phyloP scores from a whole-genome alignment of 1,140 invertebrate species.

The Euwallacea fornicatus region DNA sequence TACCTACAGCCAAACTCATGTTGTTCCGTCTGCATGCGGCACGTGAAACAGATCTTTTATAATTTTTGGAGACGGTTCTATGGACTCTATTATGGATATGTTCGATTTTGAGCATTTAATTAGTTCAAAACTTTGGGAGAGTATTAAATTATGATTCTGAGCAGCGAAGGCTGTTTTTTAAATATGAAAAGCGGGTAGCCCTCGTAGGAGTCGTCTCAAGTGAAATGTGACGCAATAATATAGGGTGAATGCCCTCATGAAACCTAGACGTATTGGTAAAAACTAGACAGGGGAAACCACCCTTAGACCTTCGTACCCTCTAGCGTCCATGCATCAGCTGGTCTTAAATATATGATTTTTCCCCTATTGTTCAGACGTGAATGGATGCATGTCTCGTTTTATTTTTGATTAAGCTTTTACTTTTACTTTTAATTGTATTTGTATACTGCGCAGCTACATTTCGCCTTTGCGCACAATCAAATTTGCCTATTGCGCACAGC shows the following conservation, averaged over 20 bases:
- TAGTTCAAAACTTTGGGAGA: no score
- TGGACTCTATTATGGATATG: no score
- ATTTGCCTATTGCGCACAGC: no score
- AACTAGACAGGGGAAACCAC: conserved; percentile 4
- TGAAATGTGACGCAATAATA: neutral
- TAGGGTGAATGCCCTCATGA: neutral
- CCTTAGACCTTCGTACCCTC: neutral
- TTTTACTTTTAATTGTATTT: no score
- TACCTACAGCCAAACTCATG: no score
- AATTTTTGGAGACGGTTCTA: no score
- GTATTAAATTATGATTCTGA: neutral
- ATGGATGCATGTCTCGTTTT: neutral
- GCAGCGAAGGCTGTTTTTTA: conserved; percentile 16
- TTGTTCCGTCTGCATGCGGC: conserved; percentile 21
- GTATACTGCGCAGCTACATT: no score
- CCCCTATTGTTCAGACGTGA: neutral
- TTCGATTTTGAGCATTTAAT: no score
- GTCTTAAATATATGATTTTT: neutral
- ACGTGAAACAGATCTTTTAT: conserved; percentile 4
- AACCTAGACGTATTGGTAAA: neutral
- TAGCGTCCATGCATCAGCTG: neutral
- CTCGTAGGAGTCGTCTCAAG: neutral
- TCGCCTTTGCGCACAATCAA: no score
- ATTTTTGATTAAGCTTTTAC: neutral
- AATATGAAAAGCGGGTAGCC: neutral